Conservation (phyloP, 1,140 invertebrate species). For the Dendroctonus ponderosae region DNA sequence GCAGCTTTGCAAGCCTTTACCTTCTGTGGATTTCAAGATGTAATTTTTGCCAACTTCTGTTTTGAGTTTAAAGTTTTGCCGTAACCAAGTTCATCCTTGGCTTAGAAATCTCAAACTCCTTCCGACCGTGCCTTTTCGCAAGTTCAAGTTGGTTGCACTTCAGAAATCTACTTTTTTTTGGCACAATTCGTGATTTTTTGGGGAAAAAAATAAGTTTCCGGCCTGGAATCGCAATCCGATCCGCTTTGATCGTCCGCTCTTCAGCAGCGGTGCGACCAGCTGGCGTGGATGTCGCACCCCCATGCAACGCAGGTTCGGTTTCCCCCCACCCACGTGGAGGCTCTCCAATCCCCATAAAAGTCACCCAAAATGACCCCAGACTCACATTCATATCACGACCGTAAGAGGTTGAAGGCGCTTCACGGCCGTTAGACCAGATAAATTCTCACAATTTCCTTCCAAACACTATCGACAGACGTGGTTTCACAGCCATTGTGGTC, state of each 20-base stretch:
- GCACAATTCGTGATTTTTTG: no score
- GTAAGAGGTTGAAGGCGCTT: slow-evolving; percentile 26
- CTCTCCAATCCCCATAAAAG: slow-evolving; percentile 29
- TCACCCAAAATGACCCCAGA: slow-evolving; percentile 1
- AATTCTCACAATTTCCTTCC: slow-evolving; percentile 18
- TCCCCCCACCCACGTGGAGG: slow-evolving; percentile 8
- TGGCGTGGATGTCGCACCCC: slow-evolving; percentile 12
- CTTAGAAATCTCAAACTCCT: no score
- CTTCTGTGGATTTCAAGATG: no score
- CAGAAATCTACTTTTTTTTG: no score
- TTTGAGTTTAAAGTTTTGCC: no score
- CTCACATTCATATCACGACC: slow-evolving; percentile 24
- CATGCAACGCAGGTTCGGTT: slow-evolving; percentile 16
- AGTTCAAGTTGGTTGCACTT: no score
- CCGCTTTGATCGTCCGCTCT: slow-evolving; percentile 17
- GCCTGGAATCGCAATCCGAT: not conserved
- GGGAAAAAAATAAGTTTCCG: not conserved
- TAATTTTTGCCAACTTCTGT: no score
- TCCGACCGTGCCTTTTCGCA: no score
- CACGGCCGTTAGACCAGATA: slow-evolving; percentile 23
- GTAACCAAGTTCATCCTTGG: no score
- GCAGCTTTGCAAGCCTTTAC: no score
- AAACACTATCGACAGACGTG: slow-evolving; percentile 26
- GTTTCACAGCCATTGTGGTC: slow-evolving; percentile 29
- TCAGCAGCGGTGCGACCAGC: not conserved